Base-by-base conservation (phyloP, 2,888 invertebrate species). In the Acrobasis repandana region DNA sequence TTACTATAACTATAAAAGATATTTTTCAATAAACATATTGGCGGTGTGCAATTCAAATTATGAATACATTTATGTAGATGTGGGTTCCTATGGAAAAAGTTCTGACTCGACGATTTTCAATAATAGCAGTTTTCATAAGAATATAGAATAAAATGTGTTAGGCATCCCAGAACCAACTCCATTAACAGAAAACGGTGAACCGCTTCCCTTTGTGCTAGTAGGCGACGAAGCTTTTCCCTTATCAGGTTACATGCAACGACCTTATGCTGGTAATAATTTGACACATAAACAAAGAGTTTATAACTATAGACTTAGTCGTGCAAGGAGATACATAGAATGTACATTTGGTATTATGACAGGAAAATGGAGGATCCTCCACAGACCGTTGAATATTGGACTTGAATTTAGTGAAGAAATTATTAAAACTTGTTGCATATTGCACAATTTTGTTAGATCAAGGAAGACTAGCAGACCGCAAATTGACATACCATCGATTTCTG, bases 211-310 rank as follows among this genome's bases (percentile, higher is more conserved):
- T 3, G 20, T 20, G 20, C 20, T 20, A 20, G 62, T 68, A 63
- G 66, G 67, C 43, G 69, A 66, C 56, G 65, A 65, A 67, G 64
- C 63, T 58, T 67, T 69, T 64, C 61, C 65, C 20, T 58, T 64
- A 43, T 67, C 67, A 62, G 57, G 61, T 1, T 62, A 65, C 63
- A 63, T 66, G 62, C 62, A 63, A 60, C 63, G 65, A 50, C 66
- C 66, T 9, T 67, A 66, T 65, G 61, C 61, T 9, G 64, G 50
- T 3, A 50, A 50, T 1, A 9, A 28, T 28, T 50, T 50, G 10
- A 11, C 59, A 18, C 58, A 46, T 52, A 59, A 43, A 62, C 63
- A 63, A 66, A 66, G 60, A 60, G 61, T 63, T 20, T 63, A 60
- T 61, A 65, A 63, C 57, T 65, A 65, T 49, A 60, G 61, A 34